Conservation (phyloP, 2,888 invertebrate genomes). For the Ceratothoa steindachneri region DNA sequence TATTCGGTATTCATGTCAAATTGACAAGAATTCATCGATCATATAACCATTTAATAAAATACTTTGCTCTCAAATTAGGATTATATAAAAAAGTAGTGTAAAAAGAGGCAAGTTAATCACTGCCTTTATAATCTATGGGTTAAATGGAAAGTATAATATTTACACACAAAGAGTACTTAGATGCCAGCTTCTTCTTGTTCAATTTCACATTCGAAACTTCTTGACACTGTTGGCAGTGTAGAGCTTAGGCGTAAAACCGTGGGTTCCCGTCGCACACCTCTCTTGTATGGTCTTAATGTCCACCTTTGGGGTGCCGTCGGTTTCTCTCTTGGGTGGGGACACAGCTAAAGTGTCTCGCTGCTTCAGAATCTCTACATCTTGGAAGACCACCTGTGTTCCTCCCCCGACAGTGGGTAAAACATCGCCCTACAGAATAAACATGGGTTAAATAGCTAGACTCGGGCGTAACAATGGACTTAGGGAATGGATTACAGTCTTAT, state of each 20-base stretch:
- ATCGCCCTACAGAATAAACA: constrained; percentile 63
- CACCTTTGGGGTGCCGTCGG: constrained; percentile 13
- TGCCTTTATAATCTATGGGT: too few relatives aligned
- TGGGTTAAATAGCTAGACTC: too few relatives aligned
- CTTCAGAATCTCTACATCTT: constrained; percentile 47
- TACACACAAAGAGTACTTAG: not conserved
- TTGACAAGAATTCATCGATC: too few relatives aligned
- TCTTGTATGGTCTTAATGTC: not conserved
- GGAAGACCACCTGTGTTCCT: constrained; percentile 68
- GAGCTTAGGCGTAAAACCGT: not conserved
- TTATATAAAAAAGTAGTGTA: not conserved
- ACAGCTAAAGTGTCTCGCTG: constrained; percentile 36
- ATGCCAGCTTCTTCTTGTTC: not conserved
- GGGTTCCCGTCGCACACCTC: not conserved
- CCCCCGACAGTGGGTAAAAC: constrained; percentile 90
- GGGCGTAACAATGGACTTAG: too few relatives aligned
- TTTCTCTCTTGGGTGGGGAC: constrained; percentile 11
- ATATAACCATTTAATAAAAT: too few relatives aligned
- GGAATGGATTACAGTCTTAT: too few relatives aligned
- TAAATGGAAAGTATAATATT: too few relatives aligned
- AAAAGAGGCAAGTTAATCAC: too few relatives aligned
- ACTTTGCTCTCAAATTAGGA: too few relatives aligned
- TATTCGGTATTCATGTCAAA: too few relatives aligned
- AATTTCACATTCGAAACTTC: not conserved
- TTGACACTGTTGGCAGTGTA: not conserved